These are phyloP conservation scores for Nebria brevicollis DNA, from an alignment of 2,888 invertebrate species.

Conservation along the genomic window DNA sequence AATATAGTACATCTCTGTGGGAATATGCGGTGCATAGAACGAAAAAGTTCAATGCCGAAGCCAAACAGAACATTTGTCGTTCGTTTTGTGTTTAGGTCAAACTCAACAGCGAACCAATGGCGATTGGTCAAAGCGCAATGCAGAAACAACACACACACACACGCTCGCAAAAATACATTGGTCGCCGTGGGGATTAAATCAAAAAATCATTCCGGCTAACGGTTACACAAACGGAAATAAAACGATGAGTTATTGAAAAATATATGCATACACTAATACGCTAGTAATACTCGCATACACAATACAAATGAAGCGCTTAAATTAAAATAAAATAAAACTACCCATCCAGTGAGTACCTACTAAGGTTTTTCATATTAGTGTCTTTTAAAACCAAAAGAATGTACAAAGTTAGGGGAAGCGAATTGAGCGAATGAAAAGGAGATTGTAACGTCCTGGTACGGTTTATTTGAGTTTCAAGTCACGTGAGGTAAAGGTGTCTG, in stretches of 20 bases:
- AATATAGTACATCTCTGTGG: not conserved
- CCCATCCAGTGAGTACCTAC: too few species aligned
- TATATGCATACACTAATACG: not conserved
- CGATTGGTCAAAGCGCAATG: not conserved
- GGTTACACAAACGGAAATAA: constrained; percentile 1
- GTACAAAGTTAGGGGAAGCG: not conserved
- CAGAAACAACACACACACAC: not conserved
- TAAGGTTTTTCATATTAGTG: too few species aligned
- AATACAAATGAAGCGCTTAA: not conserved
- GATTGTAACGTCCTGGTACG: not conserved
- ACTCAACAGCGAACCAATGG: not conserved
- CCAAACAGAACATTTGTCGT: not conserved
- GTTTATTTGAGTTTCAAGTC: not conserved
- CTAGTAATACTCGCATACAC: not conserved
- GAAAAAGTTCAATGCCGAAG: not conserved
- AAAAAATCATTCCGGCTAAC: constrained; percentile 1
- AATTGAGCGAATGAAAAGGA: not conserved
- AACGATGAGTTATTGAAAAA: not conserved
- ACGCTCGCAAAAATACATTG: not conserved
- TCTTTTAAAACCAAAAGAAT: too few species aligned
- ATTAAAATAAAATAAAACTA: not conserved
- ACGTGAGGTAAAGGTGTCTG: not conserved
- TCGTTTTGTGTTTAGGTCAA: not conserved
- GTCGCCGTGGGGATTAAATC: not conserved
- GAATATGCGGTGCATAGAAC: not conserved